These are phyloP conservation scores for Acanthurus leucopareius DNA, from an alignment of 2,797 vertebrate genomes.

Conservation along the genomic window DNA sequence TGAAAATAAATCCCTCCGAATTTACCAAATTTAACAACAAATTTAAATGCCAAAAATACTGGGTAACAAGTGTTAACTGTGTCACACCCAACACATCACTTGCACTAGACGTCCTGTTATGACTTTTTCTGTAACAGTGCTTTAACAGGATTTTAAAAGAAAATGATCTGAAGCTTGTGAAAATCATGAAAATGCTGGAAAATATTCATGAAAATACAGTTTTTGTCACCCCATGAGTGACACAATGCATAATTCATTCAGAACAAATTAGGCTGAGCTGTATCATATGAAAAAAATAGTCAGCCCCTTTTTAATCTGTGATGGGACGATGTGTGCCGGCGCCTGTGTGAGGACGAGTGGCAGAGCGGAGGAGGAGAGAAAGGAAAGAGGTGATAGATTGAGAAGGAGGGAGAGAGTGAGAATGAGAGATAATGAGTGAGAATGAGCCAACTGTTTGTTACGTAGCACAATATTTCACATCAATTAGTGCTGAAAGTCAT, in stretches of 20 bases:
- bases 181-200: conserved; percentile 37
- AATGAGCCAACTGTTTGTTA: conserved; percentile 68
- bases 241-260: conserved; percentile 73
- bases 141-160: neutral
- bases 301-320: conserved; percentile 61
- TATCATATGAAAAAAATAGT: conserved; percentile 42
- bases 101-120: conserved; percentile 12
- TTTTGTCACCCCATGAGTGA: conserved; percentile 45
- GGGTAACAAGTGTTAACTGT: neutral
- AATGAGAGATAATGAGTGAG: conserved; percentile 75
- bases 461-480: conserved; percentile 66
- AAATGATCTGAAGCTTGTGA: conserved; percentile 17
- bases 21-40: neutral
- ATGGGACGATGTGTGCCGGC: conserved; percentile 44
- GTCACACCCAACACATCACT: neutral
- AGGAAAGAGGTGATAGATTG: conserved; percentile 67
- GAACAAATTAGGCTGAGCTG: conserved; percentile 58
- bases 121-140: conserved; percentile 10
- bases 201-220: conserved; percentile 58
- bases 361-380: conserved; percentile 61
- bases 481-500: conserved; percentile 75
- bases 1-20: conserved; percentile 8
- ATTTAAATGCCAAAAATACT: neutral
- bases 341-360: conserved; percentile 45
- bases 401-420: conserved; percentile 54